These are phyloP conservation scores for Zelleria hepariella DNA, from an alignment of 2,888 invertebrate species.

Conservation along the genomic window DNA sequence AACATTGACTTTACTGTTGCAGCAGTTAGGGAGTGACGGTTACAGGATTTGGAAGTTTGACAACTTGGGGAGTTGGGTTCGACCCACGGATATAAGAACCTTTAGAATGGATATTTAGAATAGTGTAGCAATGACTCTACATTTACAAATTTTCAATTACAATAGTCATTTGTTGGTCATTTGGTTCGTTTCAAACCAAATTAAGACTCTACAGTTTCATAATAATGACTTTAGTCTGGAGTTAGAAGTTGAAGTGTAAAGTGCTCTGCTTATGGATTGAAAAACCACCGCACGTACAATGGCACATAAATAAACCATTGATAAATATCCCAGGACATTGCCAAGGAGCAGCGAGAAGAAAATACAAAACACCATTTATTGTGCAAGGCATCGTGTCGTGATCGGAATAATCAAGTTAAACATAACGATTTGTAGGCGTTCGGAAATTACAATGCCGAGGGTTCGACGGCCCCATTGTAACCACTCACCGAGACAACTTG, in stretches of 20 bases:
- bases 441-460: constrained; percentile 58
- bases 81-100: no score
- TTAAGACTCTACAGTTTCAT: no score
- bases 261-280: not conserved
- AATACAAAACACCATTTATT: constrained; percentile 39
- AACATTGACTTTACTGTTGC: no score
- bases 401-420: constrained; percentile 45
- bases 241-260: not conserved
- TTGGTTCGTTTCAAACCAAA: no score
- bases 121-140: no score
- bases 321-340: not conserved
- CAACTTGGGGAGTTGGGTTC: no score
- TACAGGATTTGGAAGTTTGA: no score
- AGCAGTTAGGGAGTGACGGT: no score
- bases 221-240: no score
- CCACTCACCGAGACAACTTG: constrained; percentile 35
- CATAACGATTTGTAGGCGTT: constrained; percentile 46
- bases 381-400: constrained; percentile 43
- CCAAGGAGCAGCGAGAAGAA: constrained; percentile 24
- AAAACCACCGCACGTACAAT: not conserved
- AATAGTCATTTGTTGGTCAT: no score
- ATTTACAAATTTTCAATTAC: no score
- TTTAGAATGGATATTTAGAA: no score
- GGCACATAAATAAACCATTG: not conserved
- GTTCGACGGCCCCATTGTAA: constrained; percentile 58